Evolutionary conservation across 2,797 vertebrate species (phyloP).

Genomic region (Odontamblyopus rebecca): DNA sequence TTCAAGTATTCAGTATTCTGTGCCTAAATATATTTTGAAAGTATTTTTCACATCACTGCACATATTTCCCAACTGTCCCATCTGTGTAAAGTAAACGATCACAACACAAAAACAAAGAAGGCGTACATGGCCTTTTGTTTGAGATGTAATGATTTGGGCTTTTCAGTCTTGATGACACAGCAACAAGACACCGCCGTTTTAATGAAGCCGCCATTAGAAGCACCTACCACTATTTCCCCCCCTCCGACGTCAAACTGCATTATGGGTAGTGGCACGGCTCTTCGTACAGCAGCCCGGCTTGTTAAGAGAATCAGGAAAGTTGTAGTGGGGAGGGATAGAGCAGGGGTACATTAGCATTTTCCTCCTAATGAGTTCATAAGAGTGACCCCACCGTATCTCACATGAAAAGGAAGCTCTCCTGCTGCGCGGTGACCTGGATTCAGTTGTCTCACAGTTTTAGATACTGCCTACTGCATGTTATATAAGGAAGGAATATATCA

Average conservation of each 20-base stretch:
- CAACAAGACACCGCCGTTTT: constrained; percentile 37
- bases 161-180: constrained; percentile 48
- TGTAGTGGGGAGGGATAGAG: constrained; percentile 39
- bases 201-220: constrained; percentile 47
- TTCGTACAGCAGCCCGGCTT: constrained; percentile 24
- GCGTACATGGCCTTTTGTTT: constrained; percentile 23
- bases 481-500: constrained; percentile 71
- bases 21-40: no score
- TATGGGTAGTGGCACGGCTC: constrained; percentile 30
- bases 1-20: no score
- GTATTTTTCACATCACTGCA: no score
- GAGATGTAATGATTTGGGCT: constrained; percentile 32
- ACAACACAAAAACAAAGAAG: not conserved
- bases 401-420: constrained; percentile 87
- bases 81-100: constrained; percentile 13
- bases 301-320: constrained; percentile 59
- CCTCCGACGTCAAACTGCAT: constrained; percentile 44
- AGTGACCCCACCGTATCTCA: constrained; percentile 88
- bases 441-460: constrained; percentile 82
- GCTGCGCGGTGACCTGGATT: constrained; percentile 89
- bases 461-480: constrained; percentile 83
- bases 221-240: constrained; percentile 27
- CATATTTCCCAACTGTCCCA: not conserved
- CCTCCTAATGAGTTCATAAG: constrained; percentile 87
- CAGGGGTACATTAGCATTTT: constrained; percentile 78